These are phyloP conservation scores for Parochlus steinenii DNA, from an alignment of 2,888 invertebrate genomes.

Conservation along the genomic window DNA sequence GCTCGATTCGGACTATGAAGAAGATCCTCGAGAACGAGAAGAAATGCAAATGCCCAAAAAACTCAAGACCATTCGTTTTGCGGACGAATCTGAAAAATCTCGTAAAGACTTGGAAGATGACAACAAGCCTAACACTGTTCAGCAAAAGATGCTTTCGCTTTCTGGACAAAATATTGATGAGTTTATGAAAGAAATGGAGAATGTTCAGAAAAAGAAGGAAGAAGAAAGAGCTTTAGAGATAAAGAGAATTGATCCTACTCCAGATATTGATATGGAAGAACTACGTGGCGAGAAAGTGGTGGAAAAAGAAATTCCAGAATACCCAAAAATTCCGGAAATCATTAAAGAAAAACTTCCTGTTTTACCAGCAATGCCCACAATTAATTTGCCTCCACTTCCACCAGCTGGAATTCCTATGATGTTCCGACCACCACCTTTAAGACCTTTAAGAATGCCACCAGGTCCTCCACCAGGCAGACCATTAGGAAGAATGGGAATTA, in stretches of 20 bases:
- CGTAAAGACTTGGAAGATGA: constrained; percentile 14
- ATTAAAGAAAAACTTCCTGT: constrained; percentile 19
- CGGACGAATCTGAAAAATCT: constrained; percentile 36
- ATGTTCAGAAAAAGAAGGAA: constrained; percentile 60
- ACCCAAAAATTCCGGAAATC: constrained; percentile 7
- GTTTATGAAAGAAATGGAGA: constrained; percentile 87
- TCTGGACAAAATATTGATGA: constrained; percentile 84
- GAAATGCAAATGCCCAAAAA: constrained; percentile 24
- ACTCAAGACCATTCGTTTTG: constrained; percentile 43
- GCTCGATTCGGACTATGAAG: constrained; percentile 31
- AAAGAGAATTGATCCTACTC: constrained; percentile 32
- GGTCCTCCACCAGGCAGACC: constrained; percentile 44
- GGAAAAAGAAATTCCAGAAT: constrained; percentile 12
- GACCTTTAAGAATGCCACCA: constrained; percentile 37
- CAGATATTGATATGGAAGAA: constrained; percentile 29
- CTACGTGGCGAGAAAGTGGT: constrained; percentile 16
- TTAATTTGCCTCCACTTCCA: constrained; percentile 36
- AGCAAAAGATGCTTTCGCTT: constrained; percentile 74
- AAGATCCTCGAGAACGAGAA: constrained; percentile 18
- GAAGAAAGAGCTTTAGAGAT: constrained; percentile 45
- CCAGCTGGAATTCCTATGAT: constrained; percentile 36
- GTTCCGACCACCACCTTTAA: constrained; percentile 39
- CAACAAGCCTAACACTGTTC: constrained; percentile 55
- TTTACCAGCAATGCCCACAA: constrained; percentile 22
- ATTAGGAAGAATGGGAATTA: constrained; percentile 35